These are phyloP conservation scores for Papilio polytes DNA, from an alignment of 1,140 invertebrate genomes.

Conservation along the genomic window DNA sequence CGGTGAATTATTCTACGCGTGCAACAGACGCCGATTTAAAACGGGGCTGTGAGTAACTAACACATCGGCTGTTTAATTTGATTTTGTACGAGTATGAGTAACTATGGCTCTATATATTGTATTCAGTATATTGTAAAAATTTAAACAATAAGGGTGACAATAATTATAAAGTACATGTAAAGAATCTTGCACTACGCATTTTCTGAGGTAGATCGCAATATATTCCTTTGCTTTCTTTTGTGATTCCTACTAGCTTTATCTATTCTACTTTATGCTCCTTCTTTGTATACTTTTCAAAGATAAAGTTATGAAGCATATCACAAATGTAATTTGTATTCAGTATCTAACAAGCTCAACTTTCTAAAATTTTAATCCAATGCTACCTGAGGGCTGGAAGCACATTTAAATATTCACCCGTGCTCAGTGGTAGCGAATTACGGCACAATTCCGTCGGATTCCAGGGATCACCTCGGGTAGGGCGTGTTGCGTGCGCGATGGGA, in stretches of 20 bases:
- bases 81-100: not conserved
- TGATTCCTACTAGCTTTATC: too few relatives aligned
- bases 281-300: not conserved
- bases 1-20: constrained; percentile 19
- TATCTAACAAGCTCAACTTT: not conserved
- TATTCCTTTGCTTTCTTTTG: too few relatives aligned
- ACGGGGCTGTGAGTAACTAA: constrained; percentile 1
- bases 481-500: constrained; percentile 64
- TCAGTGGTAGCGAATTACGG: constrained; percentile 66
- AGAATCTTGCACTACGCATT: too few relatives aligned
- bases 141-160: not conserved
- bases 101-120: not conserved
- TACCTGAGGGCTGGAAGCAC: constrained; percentile 43
- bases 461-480: constrained; percentile 51
- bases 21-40: constrained; percentile 4
- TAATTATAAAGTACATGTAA: not conserved
- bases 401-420: constrained; percentile 63
- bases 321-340: not conserved
- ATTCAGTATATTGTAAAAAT: not conserved
- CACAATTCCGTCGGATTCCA: constrained; percentile 63
- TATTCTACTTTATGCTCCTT: too few relatives aligned
- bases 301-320: not conserved
- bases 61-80: not conserved
- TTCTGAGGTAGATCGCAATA: too few relatives aligned
- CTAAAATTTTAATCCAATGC: constrained; percentile 4